A percentile compares a stretch with the other conserved stretches of the same genome.
phyloP scores from a whole-genome alignment of 30 jellyfish, hydroid and myxozoan species.

The Calvadosia cruxmelitensis region DNA sequence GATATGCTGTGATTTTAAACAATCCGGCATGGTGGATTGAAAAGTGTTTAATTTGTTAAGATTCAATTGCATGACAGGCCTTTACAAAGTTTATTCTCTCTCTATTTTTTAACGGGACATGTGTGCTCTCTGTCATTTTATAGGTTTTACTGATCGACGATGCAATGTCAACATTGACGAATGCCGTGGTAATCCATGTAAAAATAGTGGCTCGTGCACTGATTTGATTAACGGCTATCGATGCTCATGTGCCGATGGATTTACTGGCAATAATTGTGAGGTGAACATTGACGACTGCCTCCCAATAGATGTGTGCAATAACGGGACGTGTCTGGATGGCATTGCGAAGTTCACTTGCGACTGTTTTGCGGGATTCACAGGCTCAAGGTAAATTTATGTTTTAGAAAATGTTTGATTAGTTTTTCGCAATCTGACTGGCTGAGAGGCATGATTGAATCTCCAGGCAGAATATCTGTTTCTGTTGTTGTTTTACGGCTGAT shows the following conservation, averaged over 20 bases:
- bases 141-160: conserved; percentile 8
- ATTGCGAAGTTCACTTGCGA: conserved; percentile 23
- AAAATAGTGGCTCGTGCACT: conserved; percentile 35
- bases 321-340: conserved; percentile 42
- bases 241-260: conserved; percentile 33
- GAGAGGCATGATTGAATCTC: background rate
- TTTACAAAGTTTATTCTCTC: no score
- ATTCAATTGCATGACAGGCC: no score
- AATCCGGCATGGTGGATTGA: no score
- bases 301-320: background rate
- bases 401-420: no score
- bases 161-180: conserved; percentile 40
- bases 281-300: conserved; percentile 25
- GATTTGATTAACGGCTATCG: conserved; percentile 23
- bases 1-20: no score
- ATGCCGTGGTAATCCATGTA: conserved; percentile 33
- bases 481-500: no score
- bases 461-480: no score
- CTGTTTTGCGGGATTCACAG: conserved; percentile 39
- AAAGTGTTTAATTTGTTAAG: no score
- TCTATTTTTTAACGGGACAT: no score
- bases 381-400: conserved; percentile 22
- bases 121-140: no score
- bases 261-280: conserved; percentile 41
- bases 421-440: background rate